Evolutionary conservation across 2,888 invertebrate species (phyloP).

Genomic region (Stenchaetothrips biformis): DNA sequence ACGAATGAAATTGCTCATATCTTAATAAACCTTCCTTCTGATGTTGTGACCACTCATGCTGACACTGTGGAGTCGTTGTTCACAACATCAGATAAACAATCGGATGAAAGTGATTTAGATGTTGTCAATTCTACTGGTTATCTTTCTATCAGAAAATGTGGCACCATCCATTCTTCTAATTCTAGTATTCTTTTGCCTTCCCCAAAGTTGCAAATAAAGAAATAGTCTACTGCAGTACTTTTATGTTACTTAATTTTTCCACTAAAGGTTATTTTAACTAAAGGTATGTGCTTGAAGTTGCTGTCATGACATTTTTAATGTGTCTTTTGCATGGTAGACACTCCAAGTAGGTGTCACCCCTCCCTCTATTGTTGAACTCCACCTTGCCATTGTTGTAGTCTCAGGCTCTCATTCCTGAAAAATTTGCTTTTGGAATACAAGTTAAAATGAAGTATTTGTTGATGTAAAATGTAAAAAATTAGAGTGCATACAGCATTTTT

Average conservation of each 20-base stretch:
- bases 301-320: background rate
- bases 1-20: background rate
- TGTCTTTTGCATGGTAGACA: background rate
- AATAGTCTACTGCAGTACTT: background rate
- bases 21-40: background rate
- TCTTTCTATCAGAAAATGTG: background rate
- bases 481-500: background rate
- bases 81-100: background rate
- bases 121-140: background rate
- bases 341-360: background rate
- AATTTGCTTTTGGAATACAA: background rate
- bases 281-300: background rate
- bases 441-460: background rate
- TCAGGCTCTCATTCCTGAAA: background rate
- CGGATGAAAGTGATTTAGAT: slow-evolving; percentile 12
- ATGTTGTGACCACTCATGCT: background rate
- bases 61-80: background rate
- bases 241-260: no score
- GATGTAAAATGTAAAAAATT: background rate
- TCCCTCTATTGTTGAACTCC: background rate
- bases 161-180: background rate
- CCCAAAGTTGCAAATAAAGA: background rate
- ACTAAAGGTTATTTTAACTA: background rate
- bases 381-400: background rate
- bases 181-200: background rate